phyloP scores from a whole-genome alignment of 2,113 vertebrate genomes.

The Chunga burmeisteri region DNA sequence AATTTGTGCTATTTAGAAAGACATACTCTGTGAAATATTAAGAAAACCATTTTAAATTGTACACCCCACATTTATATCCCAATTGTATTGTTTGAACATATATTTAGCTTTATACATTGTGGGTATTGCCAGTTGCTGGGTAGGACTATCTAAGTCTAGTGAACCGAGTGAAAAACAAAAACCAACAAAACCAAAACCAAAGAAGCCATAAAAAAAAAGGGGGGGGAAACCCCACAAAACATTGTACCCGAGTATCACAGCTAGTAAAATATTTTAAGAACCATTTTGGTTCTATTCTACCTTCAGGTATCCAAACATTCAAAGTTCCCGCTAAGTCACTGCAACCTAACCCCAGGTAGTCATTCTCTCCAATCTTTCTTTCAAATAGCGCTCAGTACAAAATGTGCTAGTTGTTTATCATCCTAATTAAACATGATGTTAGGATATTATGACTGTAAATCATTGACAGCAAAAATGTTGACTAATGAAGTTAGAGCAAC shows the following conservation, averaged over 20 bases:
- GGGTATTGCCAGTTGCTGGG: background rate
- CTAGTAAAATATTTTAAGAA: background rate
- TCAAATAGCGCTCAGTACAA: background rate
- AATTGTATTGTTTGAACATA: background rate
- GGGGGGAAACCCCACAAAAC: background rate
- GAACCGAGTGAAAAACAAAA: background rate
- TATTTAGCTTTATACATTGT: background rate
- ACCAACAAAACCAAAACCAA: background rate
- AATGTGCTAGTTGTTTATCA: background rate
- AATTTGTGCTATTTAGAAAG: background rate
- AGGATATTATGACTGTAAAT: background rate
- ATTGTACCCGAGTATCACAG: background rate
- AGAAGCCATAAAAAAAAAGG: accelerated
- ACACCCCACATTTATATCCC: background rate
- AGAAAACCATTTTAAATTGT: background rate
- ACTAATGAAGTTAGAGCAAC: background rate
- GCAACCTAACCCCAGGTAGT: background rate
- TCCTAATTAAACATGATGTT: background rate
- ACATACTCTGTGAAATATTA: background rate
- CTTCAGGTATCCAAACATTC: background rate
- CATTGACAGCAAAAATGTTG: background rate
- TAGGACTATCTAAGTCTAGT: background rate
- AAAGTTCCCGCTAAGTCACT: background rate
- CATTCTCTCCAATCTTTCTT: background rate
- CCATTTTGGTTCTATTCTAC: background rate